These are phyloP conservation scores for Adrianichthys oophorus DNA, from an alignment of 2,797 vertebrate species.

Conservation along the genomic window DNA sequence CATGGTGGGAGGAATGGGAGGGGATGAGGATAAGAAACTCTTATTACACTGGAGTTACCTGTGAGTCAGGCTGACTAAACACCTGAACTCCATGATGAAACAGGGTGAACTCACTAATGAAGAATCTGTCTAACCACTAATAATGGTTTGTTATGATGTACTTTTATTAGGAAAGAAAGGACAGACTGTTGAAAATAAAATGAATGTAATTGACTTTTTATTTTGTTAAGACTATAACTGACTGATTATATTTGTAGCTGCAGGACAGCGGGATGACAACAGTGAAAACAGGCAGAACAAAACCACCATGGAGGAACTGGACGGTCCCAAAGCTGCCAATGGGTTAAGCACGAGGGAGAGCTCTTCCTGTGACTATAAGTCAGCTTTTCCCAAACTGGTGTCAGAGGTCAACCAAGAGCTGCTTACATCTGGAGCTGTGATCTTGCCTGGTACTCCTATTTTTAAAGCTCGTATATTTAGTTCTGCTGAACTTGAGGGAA, in stretches of 20 bases:
- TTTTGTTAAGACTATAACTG: conserved; percentile 12
- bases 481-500: conserved; percentile 1
- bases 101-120: conserved; percentile 45
- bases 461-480: conserved; percentile 4
- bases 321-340: conserved; percentile 51
- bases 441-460: conserved; percentile 76
- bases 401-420: conserved; percentile 79
- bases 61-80: conserved; percentile 61
- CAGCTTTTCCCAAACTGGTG: conserved; percentile 57
- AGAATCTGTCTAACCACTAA: conserved; percentile 32
- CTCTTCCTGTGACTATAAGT: conserved; percentile 27
- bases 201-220: conserved; percentile 20
- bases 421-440: conserved; percentile 77
- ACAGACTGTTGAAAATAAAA: conserved; percentile 36
- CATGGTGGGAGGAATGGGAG: conserved; percentile 19
- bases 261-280: conserved; percentile 62
- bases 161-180: conserved; percentile 9
- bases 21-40: conserved; percentile 24
- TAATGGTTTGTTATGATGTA: conserved; percentile 23
- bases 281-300: conserved; percentile 56
- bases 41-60: conserved; percentile 16
- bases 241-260: conserved; percentile 13
- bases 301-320: conserved; percentile 46
- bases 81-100: conserved; percentile 72
- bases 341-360: conserved; percentile 29